Base-by-base conservation (phyloP, 2,797 vertebrate genomes). In the Pithecia hirsuta region DNA sequence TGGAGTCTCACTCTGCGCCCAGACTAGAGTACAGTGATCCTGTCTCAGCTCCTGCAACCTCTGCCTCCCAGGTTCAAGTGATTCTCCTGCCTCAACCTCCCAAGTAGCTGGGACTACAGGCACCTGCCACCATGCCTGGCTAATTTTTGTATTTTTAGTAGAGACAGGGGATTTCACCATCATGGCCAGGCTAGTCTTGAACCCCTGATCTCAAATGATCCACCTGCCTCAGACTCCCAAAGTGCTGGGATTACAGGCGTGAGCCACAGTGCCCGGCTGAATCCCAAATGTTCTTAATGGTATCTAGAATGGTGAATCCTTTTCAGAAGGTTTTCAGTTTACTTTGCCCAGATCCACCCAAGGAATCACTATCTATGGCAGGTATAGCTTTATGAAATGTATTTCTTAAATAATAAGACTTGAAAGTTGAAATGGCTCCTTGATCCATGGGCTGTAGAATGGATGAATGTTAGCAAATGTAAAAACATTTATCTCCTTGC, bases 221-320 rank as follows among this genome's bases (percentile, higher is more conserved):
- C 1, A 1, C 61, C 15, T 8, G 33, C 33, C 61, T 67, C 33
- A 33, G 33, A 15, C 3, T 67, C 33, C 61, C 61, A 67, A n/a
- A 67, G 61, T 67, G 15, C 33, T 67, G 33, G 15, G 61, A 67
- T 67, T 67, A 67, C 61, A 67, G 1, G 15, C 1, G 8, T 67
- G 33, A n/a, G 33, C 15, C 61, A 67, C 61, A 4, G 33, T 0
- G 3, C 61, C 61, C 1, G 1, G 7, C 33, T 3, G 1, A n/a
- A 67, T n/a, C 33, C 7, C 33, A 3, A 39, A 55, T 55, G n/a
- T 39, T 81, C 22, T 36, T 81, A 55, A 55, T 36, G n/a, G 50
- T 13, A 55, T 81, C 79, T 55, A 81, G 50, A 81, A 81, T 39
- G 50, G 24, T 26, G 79, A 39, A 81, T 28, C 50, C 50, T 55